Evolutionary conservation across 1,140 invertebrate species (phyloP).

Genomic region (Drosophila yakuba): DNA sequence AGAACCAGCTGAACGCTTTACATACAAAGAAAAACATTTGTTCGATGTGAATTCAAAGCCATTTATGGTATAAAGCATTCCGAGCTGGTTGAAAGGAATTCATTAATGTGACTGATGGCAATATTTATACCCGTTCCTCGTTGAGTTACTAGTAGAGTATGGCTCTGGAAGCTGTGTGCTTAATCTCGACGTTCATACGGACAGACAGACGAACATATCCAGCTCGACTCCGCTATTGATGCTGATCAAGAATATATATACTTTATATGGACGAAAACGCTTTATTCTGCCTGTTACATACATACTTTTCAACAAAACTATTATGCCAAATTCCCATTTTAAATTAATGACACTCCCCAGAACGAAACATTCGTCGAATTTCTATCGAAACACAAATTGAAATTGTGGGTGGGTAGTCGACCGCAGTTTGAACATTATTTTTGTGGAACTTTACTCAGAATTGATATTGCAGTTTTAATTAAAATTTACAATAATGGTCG

Average conservation of each 20-base stretch:
- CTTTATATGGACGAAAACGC: too few relatives aligned
- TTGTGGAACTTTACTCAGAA: slow-evolving; percentile 2
- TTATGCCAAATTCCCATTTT: neutral
- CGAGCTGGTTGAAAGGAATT: neutral
- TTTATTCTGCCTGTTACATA: too few relatives aligned
- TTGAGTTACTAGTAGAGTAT: too few relatives aligned
- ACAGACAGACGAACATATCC: too few relatives aligned
- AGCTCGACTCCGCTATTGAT: too few relatives aligned
- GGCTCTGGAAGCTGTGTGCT: too few relatives aligned
- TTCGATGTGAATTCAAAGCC: slow-evolving; percentile 4
- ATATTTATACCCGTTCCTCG: too few relatives aligned
- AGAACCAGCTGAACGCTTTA: slow-evolving; percentile 3
- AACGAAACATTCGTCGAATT: neutral
- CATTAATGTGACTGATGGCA: neutral
- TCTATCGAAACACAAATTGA: neutral
- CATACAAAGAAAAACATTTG: neutral
- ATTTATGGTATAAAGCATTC: slow-evolving; percentile 1
- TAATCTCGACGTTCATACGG: too few relatives aligned
- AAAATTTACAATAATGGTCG: slow-evolving; percentile 15
- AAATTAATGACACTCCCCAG: neutral
- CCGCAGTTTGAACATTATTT: slow-evolving; percentile 18
- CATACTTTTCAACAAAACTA: too few relatives aligned
- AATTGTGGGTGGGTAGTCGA: slow-evolving; percentile 9
- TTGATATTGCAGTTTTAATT: slow-evolving; percentile 47
- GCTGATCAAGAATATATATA: too few relatives aligned